Percentiles rank a stretch among this genome's conserved stretches.
These are phyloP conservation scores for Anthopleura xanthogrammica DNA, from an alignment of 92 coral and sea anemone genomes.

Conservation along the genomic window DNA sequence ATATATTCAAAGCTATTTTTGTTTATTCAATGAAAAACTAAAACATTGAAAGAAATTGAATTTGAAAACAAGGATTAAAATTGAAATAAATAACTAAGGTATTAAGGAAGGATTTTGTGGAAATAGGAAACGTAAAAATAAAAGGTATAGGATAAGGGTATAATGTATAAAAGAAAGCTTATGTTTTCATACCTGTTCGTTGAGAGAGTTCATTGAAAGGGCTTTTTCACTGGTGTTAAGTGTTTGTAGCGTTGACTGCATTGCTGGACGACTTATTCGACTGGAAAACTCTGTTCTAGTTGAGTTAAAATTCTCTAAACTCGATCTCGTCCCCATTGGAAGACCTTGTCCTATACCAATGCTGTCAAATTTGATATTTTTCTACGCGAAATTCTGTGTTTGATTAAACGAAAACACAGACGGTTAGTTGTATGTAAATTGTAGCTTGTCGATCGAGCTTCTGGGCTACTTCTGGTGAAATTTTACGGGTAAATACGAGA, in stretches of 20 bases:
- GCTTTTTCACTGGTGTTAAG: conserved; percentile 24
- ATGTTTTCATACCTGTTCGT: conserved; percentile 20
- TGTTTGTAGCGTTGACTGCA: conserved; percentile 20
- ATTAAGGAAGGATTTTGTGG: too few species aligned
- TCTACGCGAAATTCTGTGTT: background rate
- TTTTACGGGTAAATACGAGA: too few species aligned
- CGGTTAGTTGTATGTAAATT: background rate
- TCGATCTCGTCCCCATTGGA: conserved; percentile 25
- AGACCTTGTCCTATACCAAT: background rate
- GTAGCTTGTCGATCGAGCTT: too few species aligned
- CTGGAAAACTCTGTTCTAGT: background rate
- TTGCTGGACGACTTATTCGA: background rate
- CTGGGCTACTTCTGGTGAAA: background rate
- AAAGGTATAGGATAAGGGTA: too few species aligned
- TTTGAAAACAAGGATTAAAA: too few species aligned
- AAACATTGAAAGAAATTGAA: too few species aligned
- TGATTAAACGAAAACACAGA: background rate
- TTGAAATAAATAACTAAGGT: background rate
- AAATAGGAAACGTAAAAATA: too few species aligned
- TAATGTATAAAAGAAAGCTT: background rate
- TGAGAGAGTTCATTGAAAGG: conserved; percentile 37
- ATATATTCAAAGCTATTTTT: background rate
- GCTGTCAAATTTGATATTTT: background rate
- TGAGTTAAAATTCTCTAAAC: conserved; percentile 24
- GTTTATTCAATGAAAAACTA: too few species aligned